A percentile compares a stretch with the other conserved stretches of the same genome.
These are phyloP conservation scores for Campoletis raptor DNA, from an alignment of 2,888 invertebrate genomes.

Conservation along the genomic window DNA sequence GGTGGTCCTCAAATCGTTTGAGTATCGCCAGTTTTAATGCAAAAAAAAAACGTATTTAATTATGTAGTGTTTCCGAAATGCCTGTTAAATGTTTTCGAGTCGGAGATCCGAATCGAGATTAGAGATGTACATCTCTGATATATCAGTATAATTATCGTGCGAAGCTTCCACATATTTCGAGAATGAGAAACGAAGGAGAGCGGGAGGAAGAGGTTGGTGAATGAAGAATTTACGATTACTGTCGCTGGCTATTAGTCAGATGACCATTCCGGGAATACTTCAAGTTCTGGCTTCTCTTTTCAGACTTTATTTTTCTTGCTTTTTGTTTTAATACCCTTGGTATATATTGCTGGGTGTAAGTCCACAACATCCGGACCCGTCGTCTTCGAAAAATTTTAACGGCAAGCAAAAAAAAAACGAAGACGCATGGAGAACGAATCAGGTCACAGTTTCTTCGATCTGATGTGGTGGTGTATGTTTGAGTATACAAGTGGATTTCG, in stretches of 20 bases:
- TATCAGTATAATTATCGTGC: conserved; percentile 46
- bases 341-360: conserved; percentile 32
- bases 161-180: conserved; percentile 44
- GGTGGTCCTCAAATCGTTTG: conserved; percentile 26
- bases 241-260: conserved; percentile 66
- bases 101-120: conserved; percentile 56
- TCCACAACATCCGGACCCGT: conserved; percentile 56
- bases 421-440: conserved; percentile 44
- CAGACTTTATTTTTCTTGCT: conserved; percentile 29
- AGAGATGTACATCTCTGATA: conserved; percentile 47
- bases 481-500: conserved; percentile 58
- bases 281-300: conserved; percentile 40
- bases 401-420: conserved; percentile 48
- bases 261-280: conserved; percentile 68
- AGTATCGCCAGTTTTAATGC: conserved; percentile 11
- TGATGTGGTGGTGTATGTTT: conserved; percentile 23
- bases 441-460: conserved; percentile 61
- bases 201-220: conserved; percentile 5
- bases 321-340: conserved; percentile 35
- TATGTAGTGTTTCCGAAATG: conserved; percentile 39
- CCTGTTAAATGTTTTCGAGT: conserved; percentile 41
- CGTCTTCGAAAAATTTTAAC: conserved; percentile 61
- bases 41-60: conserved; percentile 32
- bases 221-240: conserved; percentile 64
- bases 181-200: not conserved